Evolutionary conservation across 2,113 vertebrate genomes (phyloP), one percentile per base, ranked within the genome.

Genomic region (Equus quagga): DNA sequence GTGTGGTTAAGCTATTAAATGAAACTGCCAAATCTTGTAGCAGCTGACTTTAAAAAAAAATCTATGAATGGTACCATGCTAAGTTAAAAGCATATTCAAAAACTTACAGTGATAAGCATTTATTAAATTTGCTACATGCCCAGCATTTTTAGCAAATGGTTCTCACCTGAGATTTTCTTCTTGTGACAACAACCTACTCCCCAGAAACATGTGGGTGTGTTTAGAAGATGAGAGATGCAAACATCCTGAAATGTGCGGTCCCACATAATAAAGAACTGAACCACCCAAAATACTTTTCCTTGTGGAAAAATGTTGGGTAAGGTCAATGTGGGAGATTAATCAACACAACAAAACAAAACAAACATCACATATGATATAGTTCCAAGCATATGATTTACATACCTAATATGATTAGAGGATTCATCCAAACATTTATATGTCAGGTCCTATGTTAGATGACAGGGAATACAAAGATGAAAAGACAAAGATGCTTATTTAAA

Each of bases 401-500:
- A 96, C 93, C 89, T 94, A 95, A 83, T 92, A 91, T 28, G 44
- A 92, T 93, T 93, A 96, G 70, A 96, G 44, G 89, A 88, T 76
- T 96, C 95, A 97, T 94, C 91, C 92, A 96, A 92, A 98, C 65
- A 97, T 89, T 94, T 96, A 85, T 26, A 97, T 79, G 81, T 89
- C 91, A 96, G 85, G 70, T 83, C 80, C 84, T 97, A 94, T 83
- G 69, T 92, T 82, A 96, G 95, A 97, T 93, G 85, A 94, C 89
- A 97, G 69, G 91, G 73, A 94, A 93, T 91, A 96, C 14, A 96
- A 96, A 94, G 93, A 60, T 96, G 92, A 93, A 94, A 96, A 96
- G 89, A 94, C 64, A 97, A 97, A 93, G 95, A 92, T 75, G 54
- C 91, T 92, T 97, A 96, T 94, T 96, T 97, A 92, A 96, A 86